Percentiles rank a stretch among this genome's conserved stretches.
phyloP scores from a whole-genome alignment of 2,113 vertebrate genomes.

The Heterochromis multidens region DNA sequence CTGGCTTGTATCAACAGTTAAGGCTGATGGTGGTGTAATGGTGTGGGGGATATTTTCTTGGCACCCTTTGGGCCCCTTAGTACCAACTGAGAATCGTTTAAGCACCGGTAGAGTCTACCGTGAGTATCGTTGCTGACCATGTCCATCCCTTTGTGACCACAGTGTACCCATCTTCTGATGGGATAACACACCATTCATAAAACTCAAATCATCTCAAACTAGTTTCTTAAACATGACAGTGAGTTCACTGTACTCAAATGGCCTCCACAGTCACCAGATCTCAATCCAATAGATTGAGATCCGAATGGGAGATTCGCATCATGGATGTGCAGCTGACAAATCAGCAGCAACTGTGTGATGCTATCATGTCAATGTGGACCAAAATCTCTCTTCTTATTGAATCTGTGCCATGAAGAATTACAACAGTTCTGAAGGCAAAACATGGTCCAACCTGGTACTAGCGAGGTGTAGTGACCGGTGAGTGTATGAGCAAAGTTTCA shows the following conservation, averaged over 20 bases:
- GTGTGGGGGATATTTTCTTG: not conserved
- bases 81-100: not conserved
- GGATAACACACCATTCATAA: not conserved
- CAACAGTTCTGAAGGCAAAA: not conserved
- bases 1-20: too few species aligned
- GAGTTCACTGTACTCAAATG: not conserved
- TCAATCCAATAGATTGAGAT: not conserved
- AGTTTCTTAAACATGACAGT: not conserved
- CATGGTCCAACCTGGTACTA: not conserved
- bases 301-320: not conserved
- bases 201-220: not conserved
- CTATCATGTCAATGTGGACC: not conserved
- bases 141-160: not conserved
- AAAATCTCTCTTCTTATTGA: not conserved
- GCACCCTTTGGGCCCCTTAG: not conserved
- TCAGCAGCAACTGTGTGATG: too few species aligned
- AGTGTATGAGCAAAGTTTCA: too few species aligned
- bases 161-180: not conserved
- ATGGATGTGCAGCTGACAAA: not conserved
- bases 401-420: not conserved
- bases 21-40: not conserved
- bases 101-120: not conserved
- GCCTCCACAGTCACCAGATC: not conserved
- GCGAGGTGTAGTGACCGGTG: too few species aligned
- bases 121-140: not conserved